Evolutionary conservation across 2,888 invertebrate genomes (phyloP), one percentile per base, ranked within the genome.

Genomic region (Hecatera dysodea): DNA sequence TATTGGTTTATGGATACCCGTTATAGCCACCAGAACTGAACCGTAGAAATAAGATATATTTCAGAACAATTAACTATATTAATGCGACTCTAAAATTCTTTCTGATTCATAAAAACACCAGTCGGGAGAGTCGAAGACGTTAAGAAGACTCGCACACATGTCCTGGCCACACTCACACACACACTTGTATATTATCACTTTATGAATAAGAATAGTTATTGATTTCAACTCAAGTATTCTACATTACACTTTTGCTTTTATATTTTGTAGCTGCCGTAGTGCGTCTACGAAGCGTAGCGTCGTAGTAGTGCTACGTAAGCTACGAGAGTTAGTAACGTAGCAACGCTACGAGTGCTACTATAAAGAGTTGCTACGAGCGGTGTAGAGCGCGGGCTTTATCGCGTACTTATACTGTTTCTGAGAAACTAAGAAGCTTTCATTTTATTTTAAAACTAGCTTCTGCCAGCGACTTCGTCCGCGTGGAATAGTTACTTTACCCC

Each of bases 231-330:
- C 12, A 39, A 52, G 52, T 62, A 75, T 69, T 61, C 42, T 29
- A 39, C 24, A 59, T 55, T 50, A 46, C 42, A 74, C 36, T 36
- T 61, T 55, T 33, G n/a, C 36, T 60, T 55, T 63, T 27, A 36
- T 48, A 60, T 67, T 52, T 65, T 50, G 44, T 52, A 65, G 46
- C 15, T 19, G 19, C 29, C 60, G 73, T 66, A 53, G 36, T 48
- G 44, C 36, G 8, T 42, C 39, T 48, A 57, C 33, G 55, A 55
- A 15, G 15, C 52, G n/a, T 46, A 48, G 42, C 11, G 8, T 33
- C 62, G 74, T 73, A 67, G 64, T 61, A 27, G 46, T 9, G 57
- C 61, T 75, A n/a, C n/a, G n/a, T n/a, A n/a, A n/a, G n/a, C n/a
- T n/a, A n/a, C n/a, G n/a, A n/a, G n/a, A n/a, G n/a, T n/a, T n/a